Conservation (phyloP, 2,797 vertebrate genomes). For the Sebastes flavidus region DNA sequence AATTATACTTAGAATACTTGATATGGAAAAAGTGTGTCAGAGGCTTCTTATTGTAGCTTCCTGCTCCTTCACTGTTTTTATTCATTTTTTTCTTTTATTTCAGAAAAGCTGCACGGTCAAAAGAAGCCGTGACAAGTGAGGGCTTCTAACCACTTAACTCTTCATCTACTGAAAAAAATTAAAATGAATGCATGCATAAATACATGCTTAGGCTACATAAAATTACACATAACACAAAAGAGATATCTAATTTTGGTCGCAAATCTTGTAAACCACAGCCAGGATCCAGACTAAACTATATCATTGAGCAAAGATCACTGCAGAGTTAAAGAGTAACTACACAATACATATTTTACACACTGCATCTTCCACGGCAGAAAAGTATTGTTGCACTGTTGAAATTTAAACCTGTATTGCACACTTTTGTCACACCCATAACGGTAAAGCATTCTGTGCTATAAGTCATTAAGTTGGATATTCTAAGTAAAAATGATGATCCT, state of each 20-base stretch:
- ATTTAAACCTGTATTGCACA: neutral
- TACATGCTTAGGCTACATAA: neutral
- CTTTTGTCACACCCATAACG: neutral
- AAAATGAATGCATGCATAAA: neutral
- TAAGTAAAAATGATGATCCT: neutral
- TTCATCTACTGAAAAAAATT: accelerated
- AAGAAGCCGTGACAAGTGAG: neutral
- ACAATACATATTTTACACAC: neutral
- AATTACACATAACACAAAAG: neutral
- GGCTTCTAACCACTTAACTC: constrained; percentile 15
- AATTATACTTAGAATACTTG: neutral
- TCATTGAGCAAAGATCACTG: neutral
- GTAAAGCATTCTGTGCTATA: neutral
- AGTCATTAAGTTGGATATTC: neutral
- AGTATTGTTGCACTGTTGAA: neutral
- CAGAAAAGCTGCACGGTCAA: constrained; percentile 47
- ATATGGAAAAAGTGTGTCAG: neutral
- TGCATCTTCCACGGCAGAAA: neutral
- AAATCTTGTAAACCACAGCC: neutral
- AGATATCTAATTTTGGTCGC: neutral
- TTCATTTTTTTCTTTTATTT: neutral
- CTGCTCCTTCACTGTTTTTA: neutral
- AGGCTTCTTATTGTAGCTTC: neutral
- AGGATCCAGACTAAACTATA: neutral
- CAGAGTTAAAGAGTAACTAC: constrained; percentile 5